These are phyloP conservation scores for Sebastes alutus DNA, from an alignment of 2,797 vertebrate species.

Conservation along the genomic window DNA sequence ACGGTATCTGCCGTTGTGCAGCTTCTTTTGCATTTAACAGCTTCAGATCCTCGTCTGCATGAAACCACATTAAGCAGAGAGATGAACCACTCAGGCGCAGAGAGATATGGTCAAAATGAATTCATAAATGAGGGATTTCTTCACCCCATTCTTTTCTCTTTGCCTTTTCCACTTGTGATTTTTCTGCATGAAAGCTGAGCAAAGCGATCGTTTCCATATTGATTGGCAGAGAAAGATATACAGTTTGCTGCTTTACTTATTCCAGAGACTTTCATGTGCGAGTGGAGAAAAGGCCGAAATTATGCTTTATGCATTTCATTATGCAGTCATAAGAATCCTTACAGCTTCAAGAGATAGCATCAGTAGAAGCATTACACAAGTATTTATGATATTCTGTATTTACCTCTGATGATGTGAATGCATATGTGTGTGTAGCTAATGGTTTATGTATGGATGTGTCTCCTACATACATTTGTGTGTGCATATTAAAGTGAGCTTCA, in stretches of 20 bases:
- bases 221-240: conserved; percentile 31
- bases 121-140: conserved; percentile 17
- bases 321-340: not conserved
- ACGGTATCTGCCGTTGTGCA: not conserved
- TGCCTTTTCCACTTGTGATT: conserved; percentile 34
- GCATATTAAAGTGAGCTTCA: not conserved
- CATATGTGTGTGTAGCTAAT: not conserved
- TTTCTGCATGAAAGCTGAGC: conserved; percentile 20
- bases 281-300: not conserved
- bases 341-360: not conserved
- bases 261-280: not conserved
- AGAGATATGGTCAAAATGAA: conserved; percentile 31
- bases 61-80: conserved; percentile 28
- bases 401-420: not conserved
- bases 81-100: not conserved
- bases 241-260: conserved; percentile 8
- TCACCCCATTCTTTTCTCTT: not conserved
- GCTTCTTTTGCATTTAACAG: conserved; percentile 10
- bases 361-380: not conserved
- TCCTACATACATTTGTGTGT: not conserved
- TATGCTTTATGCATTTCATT: not conserved
- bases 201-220: conserved; percentile 44
- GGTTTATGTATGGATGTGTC: not conserved
- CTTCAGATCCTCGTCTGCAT: conserved; percentile 24
- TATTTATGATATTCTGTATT: not conserved